Conservation (phyloP, 2,797 vertebrate species). For the Anguilla megastoma region DNA sequence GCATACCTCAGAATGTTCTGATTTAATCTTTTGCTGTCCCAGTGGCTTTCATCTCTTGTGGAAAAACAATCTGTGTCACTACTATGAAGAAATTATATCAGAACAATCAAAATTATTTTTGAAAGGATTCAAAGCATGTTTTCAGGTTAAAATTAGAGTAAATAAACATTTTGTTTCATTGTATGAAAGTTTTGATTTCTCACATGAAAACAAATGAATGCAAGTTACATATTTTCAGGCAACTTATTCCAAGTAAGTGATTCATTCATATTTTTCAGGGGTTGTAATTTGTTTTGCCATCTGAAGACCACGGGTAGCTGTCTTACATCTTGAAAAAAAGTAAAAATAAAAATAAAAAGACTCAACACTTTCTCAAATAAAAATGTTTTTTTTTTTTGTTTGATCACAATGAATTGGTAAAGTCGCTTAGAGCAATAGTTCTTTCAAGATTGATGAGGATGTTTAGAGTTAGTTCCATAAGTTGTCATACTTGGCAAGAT, state of each 20-base stretch:
- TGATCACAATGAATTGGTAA: conserved; percentile 62
- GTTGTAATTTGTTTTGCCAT: conserved; percentile 6
- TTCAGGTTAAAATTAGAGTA: not conserved
- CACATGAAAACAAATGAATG: conserved; percentile 1
- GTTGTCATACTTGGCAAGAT: conserved; percentile 76
- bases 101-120: not conserved
- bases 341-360: conserved; percentile 45
- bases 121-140: conserved; percentile 1
- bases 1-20: not conserved
- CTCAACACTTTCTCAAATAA: conserved; percentile 56
- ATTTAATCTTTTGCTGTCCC: not conserved
- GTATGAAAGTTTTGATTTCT: conserved; percentile 1
- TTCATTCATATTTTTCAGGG: not conserved
- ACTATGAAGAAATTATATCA: not conserved
- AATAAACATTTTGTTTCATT: conserved; percentile 1
- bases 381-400: conserved; percentile 43
- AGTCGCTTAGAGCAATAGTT: conserved; percentile 63
- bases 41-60: not conserved
- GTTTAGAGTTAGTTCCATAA: conserved; percentile 66
- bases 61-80: not conserved
- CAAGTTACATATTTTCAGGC: conserved; percentile 3
- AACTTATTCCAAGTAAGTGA: conserved; percentile 3
- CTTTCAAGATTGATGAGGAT: conserved; percentile 64
- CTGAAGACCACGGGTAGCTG: conserved; percentile 9
- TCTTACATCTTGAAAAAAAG: conserved; percentile 14